Percentiles rank a stretch among this genome's conserved stretches.
Evolutionary conservation across 2,113 vertebrate species (phyloP).

Genomic region (Lampris incognitus): DNA sequence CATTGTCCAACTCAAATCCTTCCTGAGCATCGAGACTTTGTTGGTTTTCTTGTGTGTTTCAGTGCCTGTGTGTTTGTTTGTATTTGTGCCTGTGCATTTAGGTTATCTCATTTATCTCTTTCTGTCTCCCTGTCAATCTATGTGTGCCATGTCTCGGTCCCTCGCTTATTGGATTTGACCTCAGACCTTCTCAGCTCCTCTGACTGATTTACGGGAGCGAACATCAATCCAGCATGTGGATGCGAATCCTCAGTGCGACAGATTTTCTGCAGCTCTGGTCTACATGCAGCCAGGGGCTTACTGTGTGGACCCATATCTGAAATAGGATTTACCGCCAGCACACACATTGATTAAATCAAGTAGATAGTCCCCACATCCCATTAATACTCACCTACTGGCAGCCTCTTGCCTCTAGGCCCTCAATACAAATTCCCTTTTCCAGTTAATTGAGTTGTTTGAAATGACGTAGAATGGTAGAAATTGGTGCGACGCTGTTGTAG

Average conservation of each 20-base stretch:
- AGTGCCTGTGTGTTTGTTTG: conserved; percentile 5
- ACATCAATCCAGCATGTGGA: conserved; percentile 53
- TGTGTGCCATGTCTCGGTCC: conserved; percentile 25
- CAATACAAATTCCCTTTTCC: conserved; percentile 18
- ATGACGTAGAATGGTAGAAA: conserved; percentile 28
- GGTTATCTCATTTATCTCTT: conserved; percentile 3
- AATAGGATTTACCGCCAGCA: conserved; percentile 73
- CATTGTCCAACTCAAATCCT: not conserved
- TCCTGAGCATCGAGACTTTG: not conserved
- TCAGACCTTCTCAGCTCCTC: not conserved
- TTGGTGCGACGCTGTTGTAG: conserved; percentile 14
- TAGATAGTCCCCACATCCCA: conserved; percentile 58
- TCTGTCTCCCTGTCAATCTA: conserved; percentile 5
- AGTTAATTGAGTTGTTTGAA: conserved; percentile 17
- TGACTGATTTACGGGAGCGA: conserved; percentile 4
- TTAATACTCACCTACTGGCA: conserved; percentile 60
- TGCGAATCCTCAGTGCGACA: conserved; percentile 39
- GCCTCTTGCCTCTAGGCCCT: conserved; percentile 41
- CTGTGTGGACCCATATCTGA: conserved; percentile 57
- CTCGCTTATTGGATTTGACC: not conserved
- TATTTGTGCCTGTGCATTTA: conserved; percentile 21
- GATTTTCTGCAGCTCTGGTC: conserved; percentile 48
- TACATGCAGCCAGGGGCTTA: conserved; percentile 59
- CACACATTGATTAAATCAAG: conserved; percentile 72
- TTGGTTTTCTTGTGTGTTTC: conserved; percentile 7